These are phyloP conservation scores for Temnothorax rugatulus DNA, from an alignment of 2,888 invertebrate species.

Conservation along the genomic window DNA sequence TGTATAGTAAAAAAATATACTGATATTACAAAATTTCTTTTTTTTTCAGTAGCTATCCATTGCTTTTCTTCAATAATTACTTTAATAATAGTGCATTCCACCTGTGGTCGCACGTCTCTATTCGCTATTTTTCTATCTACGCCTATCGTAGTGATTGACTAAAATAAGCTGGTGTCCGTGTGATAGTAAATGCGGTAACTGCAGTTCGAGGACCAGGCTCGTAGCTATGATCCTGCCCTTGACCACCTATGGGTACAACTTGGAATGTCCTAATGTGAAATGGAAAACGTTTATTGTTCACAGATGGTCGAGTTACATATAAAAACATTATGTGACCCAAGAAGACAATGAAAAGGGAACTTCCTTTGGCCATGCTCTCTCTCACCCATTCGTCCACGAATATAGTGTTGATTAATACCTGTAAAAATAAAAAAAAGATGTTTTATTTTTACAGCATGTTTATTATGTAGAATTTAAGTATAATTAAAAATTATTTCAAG, in stretches of 20 bases:
- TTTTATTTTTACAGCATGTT: conserved; percentile 31
- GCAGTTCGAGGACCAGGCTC: conserved; percentile 76
- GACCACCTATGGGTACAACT: conserved; percentile 79
- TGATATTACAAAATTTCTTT: conserved; percentile 18
- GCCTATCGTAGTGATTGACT: conserved; percentile 1
- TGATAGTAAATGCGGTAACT: conserved; percentile 77
- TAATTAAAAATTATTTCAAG: conserved; percentile 6
- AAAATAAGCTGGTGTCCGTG: conserved; percentile 58
- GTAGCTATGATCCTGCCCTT: conserved; percentile 81
- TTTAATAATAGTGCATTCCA: conserved; percentile 11
- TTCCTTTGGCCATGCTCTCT: conserved; percentile 89
- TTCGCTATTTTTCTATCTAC: conserved; percentile 30
- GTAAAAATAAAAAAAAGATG: conserved; percentile 62
- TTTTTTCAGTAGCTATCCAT: not conserved
- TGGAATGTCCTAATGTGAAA: conserved; percentile 84
- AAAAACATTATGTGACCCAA: conserved; percentile 81
- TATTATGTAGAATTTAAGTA: not conserved
- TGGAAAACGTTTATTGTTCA: conserved; percentile 81
- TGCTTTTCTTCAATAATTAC: not conserved
- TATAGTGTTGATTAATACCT: conserved; percentile 91
- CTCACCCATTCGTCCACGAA: conserved; percentile 93
- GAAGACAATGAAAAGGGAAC: conserved; percentile 80
- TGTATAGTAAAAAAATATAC: conserved; percentile 47
- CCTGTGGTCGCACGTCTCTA: conserved; percentile 1
- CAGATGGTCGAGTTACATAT: conserved; percentile 81